These are phyloP conservation scores for Ceuthmochares aereus DNA, from an alignment of 2,113 vertebrate species.

Conservation along the genomic window DNA sequence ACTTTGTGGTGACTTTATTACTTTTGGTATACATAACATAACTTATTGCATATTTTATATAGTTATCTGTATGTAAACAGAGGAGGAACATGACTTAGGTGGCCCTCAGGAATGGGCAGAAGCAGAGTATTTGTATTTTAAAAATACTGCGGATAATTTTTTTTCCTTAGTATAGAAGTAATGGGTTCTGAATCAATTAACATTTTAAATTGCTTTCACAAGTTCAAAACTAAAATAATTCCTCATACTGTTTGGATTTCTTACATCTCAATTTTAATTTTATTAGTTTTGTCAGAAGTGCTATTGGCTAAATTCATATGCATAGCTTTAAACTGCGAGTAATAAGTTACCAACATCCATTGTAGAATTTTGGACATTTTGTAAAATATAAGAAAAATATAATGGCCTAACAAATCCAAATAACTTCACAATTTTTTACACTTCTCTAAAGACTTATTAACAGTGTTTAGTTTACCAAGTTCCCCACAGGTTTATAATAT, in stretches of 20 bases:
- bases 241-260: background rate
- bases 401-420: background rate
- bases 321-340: background rate
- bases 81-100: background rate
- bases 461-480: background rate
- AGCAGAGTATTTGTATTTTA: background rate
- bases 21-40: background rate
- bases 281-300: background rate
- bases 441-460: background rate
- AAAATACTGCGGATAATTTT: background rate
- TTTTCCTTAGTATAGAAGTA: background rate
- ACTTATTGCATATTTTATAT: background rate
- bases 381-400: background rate
- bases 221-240: background rate
- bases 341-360: background rate
- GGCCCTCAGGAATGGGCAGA: background rate
- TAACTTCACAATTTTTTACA: background rate
- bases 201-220: background rate
- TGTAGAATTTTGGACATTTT: background rate
- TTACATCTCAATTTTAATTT: background rate
- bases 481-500: background rate
- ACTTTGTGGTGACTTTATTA: background rate
- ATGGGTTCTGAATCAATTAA: background rate
- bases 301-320: background rate
- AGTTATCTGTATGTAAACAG: background rate